Conservation (phyloP, 2,888 invertebrate genomes). For the Amorpha juglandis region DNA sequence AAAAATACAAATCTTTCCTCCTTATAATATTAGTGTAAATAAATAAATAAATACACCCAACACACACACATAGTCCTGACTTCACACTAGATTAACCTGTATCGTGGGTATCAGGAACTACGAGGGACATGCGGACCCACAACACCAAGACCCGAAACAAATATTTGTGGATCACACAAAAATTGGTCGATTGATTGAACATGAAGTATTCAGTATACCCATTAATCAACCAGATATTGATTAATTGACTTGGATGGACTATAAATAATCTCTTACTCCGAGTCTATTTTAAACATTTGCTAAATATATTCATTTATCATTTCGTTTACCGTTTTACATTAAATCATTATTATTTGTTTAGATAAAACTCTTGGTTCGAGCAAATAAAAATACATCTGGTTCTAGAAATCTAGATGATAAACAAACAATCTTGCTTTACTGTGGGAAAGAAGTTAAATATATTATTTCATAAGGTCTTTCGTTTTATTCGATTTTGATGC, state of each 20-base stretch:
- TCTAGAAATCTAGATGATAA: background rate
- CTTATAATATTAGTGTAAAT: no score
- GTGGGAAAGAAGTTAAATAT: background rate
- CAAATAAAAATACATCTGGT: slow-evolving; percentile 7
- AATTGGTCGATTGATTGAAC: no score
- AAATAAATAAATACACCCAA: no score
- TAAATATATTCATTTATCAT: background rate
- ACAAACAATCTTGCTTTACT: background rate
- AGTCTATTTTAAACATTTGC: background rate
- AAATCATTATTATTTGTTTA: slow-evolving; percentile 19
- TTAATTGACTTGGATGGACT: background rate
- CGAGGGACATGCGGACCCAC: no score
- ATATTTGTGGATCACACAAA: no score
- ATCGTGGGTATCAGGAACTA: no score
- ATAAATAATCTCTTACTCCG: background rate
- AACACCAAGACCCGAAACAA: no score
- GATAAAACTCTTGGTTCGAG: background rate
- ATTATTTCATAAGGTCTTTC: background rate
- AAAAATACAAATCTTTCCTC: no score
- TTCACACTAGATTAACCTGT: no score
- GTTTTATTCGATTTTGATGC: background rate
- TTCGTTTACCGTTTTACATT: background rate
- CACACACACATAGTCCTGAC: no score
- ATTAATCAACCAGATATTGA: background rate
- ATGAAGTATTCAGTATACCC: background rate